A percentile compares a stretch with the other conserved stretches of the same genome.
Evolutionary conservation across 2,888 invertebrate genomes (phyloP).

Genomic region (Acleris cristana): DNA sequence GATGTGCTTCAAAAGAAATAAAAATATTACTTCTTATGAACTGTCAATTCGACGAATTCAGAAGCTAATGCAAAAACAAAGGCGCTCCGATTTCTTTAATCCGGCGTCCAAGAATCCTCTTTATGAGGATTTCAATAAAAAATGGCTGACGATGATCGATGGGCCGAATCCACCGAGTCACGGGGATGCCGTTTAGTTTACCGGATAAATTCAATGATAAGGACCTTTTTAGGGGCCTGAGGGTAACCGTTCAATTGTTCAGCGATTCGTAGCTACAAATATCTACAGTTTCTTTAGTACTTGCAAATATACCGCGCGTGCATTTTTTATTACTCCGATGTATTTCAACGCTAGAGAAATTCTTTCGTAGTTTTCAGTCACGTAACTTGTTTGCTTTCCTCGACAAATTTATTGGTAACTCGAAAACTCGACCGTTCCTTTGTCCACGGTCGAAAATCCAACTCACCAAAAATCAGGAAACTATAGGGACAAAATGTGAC

Average conservation of each 20-base stretch:
- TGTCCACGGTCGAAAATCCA: too few relatives aligned
- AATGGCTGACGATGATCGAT: constrained; percentile 43
- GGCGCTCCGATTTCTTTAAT: constrained; percentile 30
- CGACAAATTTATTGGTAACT: too few relatives aligned
- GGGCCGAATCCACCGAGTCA: constrained; percentile 39
- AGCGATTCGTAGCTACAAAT: constrained; percentile 23
- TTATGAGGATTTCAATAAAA: constrained; percentile 42
- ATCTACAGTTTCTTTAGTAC: constrained; percentile 2
- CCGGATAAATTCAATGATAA: constrained; percentile 39
- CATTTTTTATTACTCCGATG: constrained; percentile 28
- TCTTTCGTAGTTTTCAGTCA: too few relatives aligned
- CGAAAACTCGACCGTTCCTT: too few relatives aligned
- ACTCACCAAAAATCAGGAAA: constrained; percentile 28
- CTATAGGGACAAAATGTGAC: constrained; percentile 53
- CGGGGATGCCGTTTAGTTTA: constrained; percentile 37
- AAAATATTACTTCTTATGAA: constrained; percentile 5
- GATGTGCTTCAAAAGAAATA: neutral
- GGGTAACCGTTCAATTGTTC: constrained; percentile 20
- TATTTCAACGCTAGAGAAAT: neutral
- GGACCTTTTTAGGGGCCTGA: constrained; percentile 24
- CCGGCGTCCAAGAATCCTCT: constrained; percentile 34
- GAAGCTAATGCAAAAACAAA: constrained; percentile 32
- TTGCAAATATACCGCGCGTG: constrained; percentile 8
- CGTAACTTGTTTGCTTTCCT: too few relatives aligned
- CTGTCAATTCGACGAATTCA: constrained; percentile 11